A percentile compares a stretch with the other conserved stretches of the same genome.
Evolutionary conservation across 2,888 invertebrate genomes (phyloP).

Genomic region (Rhaphigaster nebulosa): DNA sequence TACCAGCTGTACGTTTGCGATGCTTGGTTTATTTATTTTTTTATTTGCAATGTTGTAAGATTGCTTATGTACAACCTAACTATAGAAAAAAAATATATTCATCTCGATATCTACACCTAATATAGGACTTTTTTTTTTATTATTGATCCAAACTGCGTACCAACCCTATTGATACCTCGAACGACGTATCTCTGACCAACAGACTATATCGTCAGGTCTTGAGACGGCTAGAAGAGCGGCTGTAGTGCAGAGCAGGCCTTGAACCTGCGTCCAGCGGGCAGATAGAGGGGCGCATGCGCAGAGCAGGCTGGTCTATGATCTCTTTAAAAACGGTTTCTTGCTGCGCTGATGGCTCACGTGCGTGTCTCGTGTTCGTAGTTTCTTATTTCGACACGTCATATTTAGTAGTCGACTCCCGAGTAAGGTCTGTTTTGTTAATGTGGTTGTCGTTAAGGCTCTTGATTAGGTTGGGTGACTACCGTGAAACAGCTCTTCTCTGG

Average conservation of each 20-base stretch:
- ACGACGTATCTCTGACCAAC: not conserved
- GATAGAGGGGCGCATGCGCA: conserved; percentile 12
- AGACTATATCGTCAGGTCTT: not conserved
- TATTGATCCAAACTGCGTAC: not conserved
- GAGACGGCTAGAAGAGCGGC: not conserved
- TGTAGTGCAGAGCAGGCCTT: conserved; percentile 7
- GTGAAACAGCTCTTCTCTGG: conserved; percentile 2
- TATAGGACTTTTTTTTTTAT: not conserved
- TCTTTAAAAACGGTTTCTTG: conserved; percentile 44
- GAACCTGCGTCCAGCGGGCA: conserved; percentile 10
- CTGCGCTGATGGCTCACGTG: conserved; percentile 33
- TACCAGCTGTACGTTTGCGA: not conserved
- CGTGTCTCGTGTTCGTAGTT: conserved; percentile 17
- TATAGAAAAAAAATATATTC: no score
- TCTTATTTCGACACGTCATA: conserved; percentile 40
- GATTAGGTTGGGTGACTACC: conserved; percentile 22
- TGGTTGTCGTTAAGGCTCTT: not conserved
- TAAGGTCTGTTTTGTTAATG: conserved; percentile 38
- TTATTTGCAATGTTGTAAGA: no score
- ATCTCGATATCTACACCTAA: no score
- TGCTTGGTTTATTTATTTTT: not conserved
- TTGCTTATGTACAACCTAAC: no score
- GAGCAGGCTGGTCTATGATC: not conserved
- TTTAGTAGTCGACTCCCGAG: conserved; percentile 30
- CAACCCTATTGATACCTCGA: not conserved